Conservation (phyloP, 1,140 invertebrate genomes). For the Eriocheir sinensis region DNA sequence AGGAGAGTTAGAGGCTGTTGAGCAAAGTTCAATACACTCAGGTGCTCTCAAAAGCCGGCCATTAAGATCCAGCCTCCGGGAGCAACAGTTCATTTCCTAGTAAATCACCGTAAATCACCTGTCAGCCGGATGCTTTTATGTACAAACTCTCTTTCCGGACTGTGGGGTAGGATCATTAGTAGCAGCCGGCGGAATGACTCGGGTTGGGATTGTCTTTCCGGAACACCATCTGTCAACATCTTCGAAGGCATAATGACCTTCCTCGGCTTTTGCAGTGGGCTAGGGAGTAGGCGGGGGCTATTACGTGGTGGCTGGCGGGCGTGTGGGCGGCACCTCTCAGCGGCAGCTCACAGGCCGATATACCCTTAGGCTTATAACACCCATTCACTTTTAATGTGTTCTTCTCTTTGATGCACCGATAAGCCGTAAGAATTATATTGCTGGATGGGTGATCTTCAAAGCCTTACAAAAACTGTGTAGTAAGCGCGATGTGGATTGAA, state of each 20-base stretch:
- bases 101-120: constrained; percentile 16
- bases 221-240: neutral
- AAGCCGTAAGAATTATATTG: constrained; percentile 3
- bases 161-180: neutral
- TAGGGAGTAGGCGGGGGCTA: neutral
- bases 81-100: neutral
- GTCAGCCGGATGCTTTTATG: constrained; percentile 20
- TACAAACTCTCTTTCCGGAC: neutral
- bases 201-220: neutral
- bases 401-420: neutral
- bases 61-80: neutral
- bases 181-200: neutral
- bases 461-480: constrained; percentile 1
- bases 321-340: neutral
- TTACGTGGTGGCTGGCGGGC: neutral
- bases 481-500: neutral
- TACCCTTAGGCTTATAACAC: neutral
- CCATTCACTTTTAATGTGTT: neutral
- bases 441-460: neutral
- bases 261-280: neutral
- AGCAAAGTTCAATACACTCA: neutral
- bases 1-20: neutral
- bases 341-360: neutral
- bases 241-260: neutral
- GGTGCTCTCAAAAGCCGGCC: neutral